Conservation (phyloP, 1,140 invertebrate species). For the Euwallacea similis region DNA sequence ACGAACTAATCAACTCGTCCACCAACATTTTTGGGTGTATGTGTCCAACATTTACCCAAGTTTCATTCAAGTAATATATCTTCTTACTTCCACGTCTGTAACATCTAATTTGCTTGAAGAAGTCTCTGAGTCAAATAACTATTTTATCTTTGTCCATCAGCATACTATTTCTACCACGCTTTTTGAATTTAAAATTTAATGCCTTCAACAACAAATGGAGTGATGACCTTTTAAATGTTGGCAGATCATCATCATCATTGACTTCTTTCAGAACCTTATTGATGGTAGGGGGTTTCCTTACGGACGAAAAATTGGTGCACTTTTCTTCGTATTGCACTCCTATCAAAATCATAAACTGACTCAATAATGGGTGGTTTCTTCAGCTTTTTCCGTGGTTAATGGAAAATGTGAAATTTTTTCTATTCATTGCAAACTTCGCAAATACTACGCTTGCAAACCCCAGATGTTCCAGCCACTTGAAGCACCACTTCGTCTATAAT, state of each 20-base stretch:
- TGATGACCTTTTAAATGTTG: conserved; percentile 23
- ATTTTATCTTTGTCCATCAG: conserved; percentile 20
- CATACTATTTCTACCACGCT: conserved; percentile 12
- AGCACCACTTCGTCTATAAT: no score
- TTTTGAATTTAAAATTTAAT: conserved; percentile 31
- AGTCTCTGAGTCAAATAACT: conserved; percentile 21
- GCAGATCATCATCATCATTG: conserved; percentile 23
- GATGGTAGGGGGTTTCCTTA: conserved; percentile 25
- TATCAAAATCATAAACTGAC: no score
- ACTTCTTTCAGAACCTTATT: conserved; percentile 19
- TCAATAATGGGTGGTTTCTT: no score
- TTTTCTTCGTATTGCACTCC: conserved; percentile 22
- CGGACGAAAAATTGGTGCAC: conserved; percentile 31
- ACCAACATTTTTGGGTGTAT: conserved; percentile 12
- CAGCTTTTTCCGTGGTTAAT: no score
- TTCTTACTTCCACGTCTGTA: conserved; percentile 12
- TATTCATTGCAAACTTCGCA: no score
- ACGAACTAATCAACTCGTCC: conserved; percentile 4
- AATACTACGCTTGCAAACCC: no score
- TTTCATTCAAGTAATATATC: conserved; percentile 35
- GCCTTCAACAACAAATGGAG: conserved; percentile 22
- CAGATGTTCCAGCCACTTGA: no score
- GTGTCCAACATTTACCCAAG: conserved; percentile 28
- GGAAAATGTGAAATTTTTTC: no score
- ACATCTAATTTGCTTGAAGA: conserved; percentile 12